Evolutionary conservation across 2,888 invertebrate species (phyloP).

Genomic region (Sclerodermus sp.): DNA sequence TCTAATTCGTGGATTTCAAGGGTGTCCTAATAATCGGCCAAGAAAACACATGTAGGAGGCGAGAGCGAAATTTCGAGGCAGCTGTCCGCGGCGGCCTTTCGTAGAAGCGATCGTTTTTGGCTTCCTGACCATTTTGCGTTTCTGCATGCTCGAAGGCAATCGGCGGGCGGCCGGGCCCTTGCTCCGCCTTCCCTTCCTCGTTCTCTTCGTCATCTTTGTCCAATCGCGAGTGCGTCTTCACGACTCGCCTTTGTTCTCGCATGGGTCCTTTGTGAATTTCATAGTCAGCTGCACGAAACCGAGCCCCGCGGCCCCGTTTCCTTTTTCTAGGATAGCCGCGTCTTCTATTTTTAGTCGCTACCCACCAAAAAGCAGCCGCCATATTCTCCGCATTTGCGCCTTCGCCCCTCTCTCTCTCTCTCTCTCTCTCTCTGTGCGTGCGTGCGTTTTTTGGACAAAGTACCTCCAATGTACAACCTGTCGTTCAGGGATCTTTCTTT

Average conservation of each 20-base stretch:
- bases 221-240: constrained; percentile 21
- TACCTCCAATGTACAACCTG: constrained; percentile 1
- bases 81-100: constrained; percentile 15
- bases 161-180: too few relatives aligned
- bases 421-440: neutral
- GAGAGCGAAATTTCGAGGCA: constrained; percentile 1
- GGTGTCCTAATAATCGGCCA: too few relatives aligned
- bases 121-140: neutral
- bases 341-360: constrained; percentile 41
- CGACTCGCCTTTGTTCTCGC: constrained; percentile 42
- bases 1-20: too few relatives aligned
- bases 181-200: neutral
- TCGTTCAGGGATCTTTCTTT: neutral
- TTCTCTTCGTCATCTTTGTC: neutral
- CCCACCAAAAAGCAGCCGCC: constrained; percentile 31
- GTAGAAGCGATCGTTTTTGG: constrained; percentile 6
- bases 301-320: constrained; percentile 23
- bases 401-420: constrained; percentile 1
- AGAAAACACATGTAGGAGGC: too few relatives aligned
- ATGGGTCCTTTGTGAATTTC: constrained; percentile 43
- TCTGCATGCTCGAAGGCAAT: too few relatives aligned
- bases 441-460: constrained; percentile 10
- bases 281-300: constrained; percentile 45
- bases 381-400: constrained; percentile 17
- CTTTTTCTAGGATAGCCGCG: constrained; percentile 42